Evolutionary conservation across 2,888 invertebrate species (phyloP).

Genomic region (Sympetrum striolatum): DNA sequence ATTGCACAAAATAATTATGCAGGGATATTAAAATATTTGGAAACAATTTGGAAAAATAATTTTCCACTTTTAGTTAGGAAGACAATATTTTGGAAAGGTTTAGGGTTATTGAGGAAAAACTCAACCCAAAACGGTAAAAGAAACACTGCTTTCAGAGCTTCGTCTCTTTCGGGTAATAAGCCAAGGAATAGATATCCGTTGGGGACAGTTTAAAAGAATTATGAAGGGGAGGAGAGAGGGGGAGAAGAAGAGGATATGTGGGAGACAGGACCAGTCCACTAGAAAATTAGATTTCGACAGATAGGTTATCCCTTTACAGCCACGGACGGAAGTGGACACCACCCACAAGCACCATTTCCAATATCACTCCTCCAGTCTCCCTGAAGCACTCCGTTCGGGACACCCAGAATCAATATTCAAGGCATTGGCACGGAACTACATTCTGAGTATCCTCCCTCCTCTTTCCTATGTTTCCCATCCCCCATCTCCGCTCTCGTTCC

Average conservation of each 20-base stretch:
- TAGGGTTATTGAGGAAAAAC: no score
- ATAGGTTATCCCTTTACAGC: not conserved
- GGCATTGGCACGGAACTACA: constrained; percentile 19
- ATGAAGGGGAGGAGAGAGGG: not conserved
- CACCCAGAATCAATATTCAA: constrained; percentile 31
- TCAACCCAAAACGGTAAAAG: not conserved
- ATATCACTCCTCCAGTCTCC: not conserved
- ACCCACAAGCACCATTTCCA: not conserved
- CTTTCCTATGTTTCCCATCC: not conserved
- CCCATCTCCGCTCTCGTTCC: not conserved
- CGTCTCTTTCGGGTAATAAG: not conserved
- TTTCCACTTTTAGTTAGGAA: no score
- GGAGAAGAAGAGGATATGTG: not conserved
- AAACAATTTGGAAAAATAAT: no score
- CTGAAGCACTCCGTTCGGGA: not conserved
- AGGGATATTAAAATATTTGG: no score
- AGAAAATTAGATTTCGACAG: not conserved
- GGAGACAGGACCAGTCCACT: not conserved
- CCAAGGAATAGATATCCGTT: not conserved
- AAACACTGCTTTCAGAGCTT: not conserved
- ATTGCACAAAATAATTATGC: no score
- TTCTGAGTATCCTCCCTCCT: not conserved
- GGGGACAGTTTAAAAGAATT: not conserved
- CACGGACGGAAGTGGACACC: not conserved
- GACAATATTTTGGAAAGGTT: no score